Percentiles rank a stretch among this genome's conserved stretches.
These are phyloP conservation scores for Plebejus argus DNA, from an alignment of 2,888 invertebrate genomes.

Conservation along the genomic window DNA sequence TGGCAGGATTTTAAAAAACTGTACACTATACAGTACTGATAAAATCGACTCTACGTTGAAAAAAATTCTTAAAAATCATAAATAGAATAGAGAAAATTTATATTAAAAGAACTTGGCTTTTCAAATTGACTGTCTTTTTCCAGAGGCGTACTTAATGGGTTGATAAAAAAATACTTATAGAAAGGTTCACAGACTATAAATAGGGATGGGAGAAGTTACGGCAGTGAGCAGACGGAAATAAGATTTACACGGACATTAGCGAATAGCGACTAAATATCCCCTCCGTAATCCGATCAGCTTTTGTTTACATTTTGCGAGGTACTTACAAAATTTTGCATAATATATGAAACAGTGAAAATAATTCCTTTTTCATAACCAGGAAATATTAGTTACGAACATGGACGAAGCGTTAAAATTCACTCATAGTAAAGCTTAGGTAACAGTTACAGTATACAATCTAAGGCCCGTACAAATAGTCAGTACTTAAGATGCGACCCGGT, in stretches of 20 bases:
- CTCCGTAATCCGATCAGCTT: not conserved
- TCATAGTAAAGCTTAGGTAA: not conserved
- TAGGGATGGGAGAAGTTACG: not conserved
- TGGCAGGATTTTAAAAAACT: too few relatives aligned
- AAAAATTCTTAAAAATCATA: too few relatives aligned
- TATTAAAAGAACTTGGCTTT: not conserved
- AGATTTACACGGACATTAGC: not conserved
- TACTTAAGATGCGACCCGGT: too few relatives aligned
- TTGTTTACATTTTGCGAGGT: not conserved
- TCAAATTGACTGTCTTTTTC: not conserved
- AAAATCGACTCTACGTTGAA: too few relatives aligned
- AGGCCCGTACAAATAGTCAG: too few relatives aligned
- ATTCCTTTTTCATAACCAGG: too few relatives aligned
- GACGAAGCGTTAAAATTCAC: not conserved
- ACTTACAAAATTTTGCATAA: not conserved
- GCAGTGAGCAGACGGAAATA: not conserved
- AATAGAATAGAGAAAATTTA: too few relatives aligned
- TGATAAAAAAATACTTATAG: conserved; percentile 4
- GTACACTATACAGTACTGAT: too few relatives aligned
- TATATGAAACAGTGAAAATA: too few relatives aligned
- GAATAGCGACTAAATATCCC: not conserved
- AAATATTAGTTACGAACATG: too few relatives aligned
- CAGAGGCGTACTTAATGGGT: not conserved
- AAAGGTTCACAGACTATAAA: conserved; percentile 1
- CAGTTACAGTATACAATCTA: not conserved